Evolutionary conservation across 2,888 invertebrate species (phyloP).

Genomic region (Heliconius ethilla): DNA sequence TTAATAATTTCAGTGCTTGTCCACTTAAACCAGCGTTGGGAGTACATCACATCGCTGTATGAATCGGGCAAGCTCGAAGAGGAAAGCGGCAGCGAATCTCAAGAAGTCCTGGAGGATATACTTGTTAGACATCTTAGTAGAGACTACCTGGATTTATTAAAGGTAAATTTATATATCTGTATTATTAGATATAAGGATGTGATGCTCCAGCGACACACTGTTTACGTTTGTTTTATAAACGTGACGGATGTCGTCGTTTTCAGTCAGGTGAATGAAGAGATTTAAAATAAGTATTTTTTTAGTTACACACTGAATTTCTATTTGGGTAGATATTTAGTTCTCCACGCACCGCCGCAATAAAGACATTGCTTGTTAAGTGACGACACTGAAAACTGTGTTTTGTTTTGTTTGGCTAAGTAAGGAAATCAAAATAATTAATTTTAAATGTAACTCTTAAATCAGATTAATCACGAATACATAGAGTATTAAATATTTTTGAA

Average conservation of each 20-base stretch:
- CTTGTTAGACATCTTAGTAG: conserved; percentile 92
- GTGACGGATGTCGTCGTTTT: too few species aligned
- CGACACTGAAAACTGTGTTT: background rate
- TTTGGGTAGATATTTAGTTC: too few species aligned
- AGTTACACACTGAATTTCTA: too few species aligned
- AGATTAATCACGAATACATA: too few species aligned
- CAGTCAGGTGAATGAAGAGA: too few species aligned
- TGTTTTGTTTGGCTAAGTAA: background rate
- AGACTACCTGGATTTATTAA: conserved; percentile 93
- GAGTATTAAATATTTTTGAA: too few species aligned
- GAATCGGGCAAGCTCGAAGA: conserved; percentile 89
- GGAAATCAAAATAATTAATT: background rate
- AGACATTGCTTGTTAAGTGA: too few species aligned
- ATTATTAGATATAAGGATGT: background rate
- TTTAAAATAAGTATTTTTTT: too few species aligned
- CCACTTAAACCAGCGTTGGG: conserved; percentile 89
- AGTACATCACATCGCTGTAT: conserved; percentile 88
- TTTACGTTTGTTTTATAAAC: too few species aligned
- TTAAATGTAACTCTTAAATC: too few species aligned
- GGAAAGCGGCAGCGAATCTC: conserved; percentile 87
- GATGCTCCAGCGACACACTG: background rate
- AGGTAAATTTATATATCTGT: conserved; percentile 64
- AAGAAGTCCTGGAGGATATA: conserved; percentile 93
- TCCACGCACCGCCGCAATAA: too few species aligned
- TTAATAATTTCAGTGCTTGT: too few species aligned